phyloP scores from a whole-genome alignment of 2,113 vertebrate genomes.

The Crotalus tigris region DNA sequence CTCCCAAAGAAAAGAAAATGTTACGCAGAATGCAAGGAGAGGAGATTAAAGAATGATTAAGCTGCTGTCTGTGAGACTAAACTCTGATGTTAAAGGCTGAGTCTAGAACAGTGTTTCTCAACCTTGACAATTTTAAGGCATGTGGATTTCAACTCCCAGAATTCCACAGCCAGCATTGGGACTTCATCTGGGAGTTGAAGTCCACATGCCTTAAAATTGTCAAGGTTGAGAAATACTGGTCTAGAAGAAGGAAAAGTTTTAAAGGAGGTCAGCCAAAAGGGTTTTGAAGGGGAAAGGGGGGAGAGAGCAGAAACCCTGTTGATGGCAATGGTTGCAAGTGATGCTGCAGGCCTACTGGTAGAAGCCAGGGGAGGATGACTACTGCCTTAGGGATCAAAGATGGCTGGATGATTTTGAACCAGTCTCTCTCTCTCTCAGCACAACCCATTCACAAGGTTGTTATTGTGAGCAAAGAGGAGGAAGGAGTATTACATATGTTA shows the following conservation, averaged over 20 bases:
- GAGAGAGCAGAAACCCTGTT: background rate
- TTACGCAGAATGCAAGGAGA: too few species aligned
- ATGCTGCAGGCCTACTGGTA: background rate
- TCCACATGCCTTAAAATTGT: too few species aligned
- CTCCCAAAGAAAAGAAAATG: too few species aligned
- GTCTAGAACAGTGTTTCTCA: background rate
- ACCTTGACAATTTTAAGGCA: too few species aligned
- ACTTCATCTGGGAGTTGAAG: too few species aligned
- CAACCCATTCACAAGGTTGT: background rate
- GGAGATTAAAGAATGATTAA: too few species aligned
- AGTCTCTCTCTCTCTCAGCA: background rate
- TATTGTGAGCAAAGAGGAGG: background rate
- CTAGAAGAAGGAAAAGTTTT: background rate
- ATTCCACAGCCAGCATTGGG: too few species aligned
- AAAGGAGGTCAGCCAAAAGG: background rate
- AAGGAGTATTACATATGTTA: background rate
- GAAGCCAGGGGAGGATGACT: background rate
- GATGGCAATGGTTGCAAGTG: background rate
- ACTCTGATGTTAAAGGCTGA: background rate
- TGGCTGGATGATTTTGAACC: background rate
- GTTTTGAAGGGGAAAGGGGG: background rate
- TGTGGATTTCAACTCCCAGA: too few species aligned
- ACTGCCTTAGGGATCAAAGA: background rate
- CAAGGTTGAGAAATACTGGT: too few species aligned
- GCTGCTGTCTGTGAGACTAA: too few species aligned